Evolutionary conservation across 2,888 invertebrate species (phyloP), one percentile per base, ranked within the genome.

Genomic region (Taphrorychus bicolor): DNA sequence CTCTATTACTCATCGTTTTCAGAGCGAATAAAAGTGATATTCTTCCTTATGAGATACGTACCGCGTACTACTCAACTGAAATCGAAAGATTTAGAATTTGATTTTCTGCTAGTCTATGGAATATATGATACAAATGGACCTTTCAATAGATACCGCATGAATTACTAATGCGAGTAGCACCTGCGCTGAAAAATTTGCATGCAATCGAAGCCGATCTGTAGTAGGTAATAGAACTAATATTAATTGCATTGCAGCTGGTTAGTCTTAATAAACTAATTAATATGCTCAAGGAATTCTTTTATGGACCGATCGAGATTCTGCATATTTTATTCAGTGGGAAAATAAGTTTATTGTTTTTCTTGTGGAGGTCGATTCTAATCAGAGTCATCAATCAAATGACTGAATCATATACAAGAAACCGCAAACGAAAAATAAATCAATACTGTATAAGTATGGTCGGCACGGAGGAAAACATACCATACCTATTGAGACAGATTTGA

Each of bases 201-300:
- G 18, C 48, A 65, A 59, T 65, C 65, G 41, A 51, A 60, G n/a
- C n/a, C n/a, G n/a, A n/a, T n/a, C n/a, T n/a, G n/a, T n/a, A n/a
- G n/a, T n/a, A n/a, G 45, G 57, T 57, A 49, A 54, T 61, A 32
- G 66, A 56, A 56, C 61, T 49, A 49, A 53, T 59, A 66, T 66
- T 66, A 66, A 66, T 66, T 66, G 56, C 48, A 56, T 56, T 56
- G 11, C 67, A 61, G 66, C 67, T 67, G 61, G 62, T 59, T 61
- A 67, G 62, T 62, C 62, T 57, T 67, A 67, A 62, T 67, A 59
- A 51, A 62, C 62, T 51, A 67, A 67, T 67, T 62, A 67, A 67
- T 67, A 62, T 67, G 62, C 41, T 22, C 45, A 32, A 40, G 61
- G 60, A 60, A 66, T 66, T 59, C 24, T 57, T n/a, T 58, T 67